A percentile compares a stretch with the other conserved stretches of the same genome.
phyloP scores from a whole-genome alignment of 1,140 invertebrate species.

The Plectus sambesii region DNA sequence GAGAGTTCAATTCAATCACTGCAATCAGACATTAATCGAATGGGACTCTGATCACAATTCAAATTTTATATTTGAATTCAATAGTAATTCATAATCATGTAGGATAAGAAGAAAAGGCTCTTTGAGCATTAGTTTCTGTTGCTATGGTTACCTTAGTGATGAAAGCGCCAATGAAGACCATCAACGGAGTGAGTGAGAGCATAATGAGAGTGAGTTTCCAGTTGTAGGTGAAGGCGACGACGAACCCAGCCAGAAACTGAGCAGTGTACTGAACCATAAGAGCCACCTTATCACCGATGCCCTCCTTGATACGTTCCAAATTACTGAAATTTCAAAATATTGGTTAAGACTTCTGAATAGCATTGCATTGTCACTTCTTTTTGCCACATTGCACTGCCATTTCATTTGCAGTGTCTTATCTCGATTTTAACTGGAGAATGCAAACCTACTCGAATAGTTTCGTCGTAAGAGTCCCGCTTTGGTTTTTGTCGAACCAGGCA shows the following conservation, averaged over 20 bases:
- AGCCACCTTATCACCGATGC: constrained; percentile 71
- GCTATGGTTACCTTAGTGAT: constrained; percentile 21
- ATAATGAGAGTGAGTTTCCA: constrained; percentile 28
- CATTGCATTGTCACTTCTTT: constrained; percentile 25
- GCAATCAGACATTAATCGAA: too few species aligned
- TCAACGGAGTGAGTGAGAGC: constrained; percentile 26
- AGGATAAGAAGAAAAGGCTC: too few species aligned
- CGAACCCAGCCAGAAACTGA: constrained; percentile 26
- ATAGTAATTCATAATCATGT: too few species aligned
- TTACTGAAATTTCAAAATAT: constrained; percentile 62
- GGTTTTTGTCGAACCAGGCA: constrained; percentile 73
- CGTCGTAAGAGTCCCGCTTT: constrained; percentile 72
- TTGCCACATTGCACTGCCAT: background rate
- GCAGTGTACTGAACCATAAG: constrained; percentile 56
- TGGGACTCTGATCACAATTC: too few species aligned
- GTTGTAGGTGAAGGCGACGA: constrained; percentile 24
- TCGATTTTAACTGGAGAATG: background rate
- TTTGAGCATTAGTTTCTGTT: constrained; percentile 52
- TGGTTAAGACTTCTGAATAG: too few species aligned
- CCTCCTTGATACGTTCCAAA: constrained; percentile 72
- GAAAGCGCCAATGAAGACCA: constrained; percentile 24
- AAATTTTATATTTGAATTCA: too few species aligned
- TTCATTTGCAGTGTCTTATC: background rate
- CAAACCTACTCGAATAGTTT: constrained; percentile 72
- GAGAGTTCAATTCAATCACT: too few species aligned